phyloP scores from a whole-genome alignment of 2,113 vertebrate genomes.

The Melanocharis versteri region DNA sequence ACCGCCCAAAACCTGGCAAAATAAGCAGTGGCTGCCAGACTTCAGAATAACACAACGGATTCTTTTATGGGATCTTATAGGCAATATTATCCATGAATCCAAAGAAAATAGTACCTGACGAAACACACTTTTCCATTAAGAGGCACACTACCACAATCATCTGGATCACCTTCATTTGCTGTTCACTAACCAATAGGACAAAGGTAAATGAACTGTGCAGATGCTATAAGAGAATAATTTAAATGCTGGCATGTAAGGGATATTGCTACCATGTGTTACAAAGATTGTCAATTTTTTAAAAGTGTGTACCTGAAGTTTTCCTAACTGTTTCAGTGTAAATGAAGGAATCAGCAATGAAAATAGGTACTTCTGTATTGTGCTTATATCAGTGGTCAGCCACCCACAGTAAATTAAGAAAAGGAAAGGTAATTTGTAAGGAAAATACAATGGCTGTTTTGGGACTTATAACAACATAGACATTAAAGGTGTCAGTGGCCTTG shows the following conservation, averaged over 20 bases:
- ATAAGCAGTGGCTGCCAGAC: neutral
- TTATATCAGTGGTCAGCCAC: neutral
- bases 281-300: neutral
- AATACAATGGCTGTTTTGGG: neutral
- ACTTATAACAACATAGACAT: neutral
- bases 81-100: neutral
- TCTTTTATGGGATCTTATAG: neutral
- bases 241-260: neutral
- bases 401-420: neutral
- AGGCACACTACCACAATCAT: rapidly evolving
- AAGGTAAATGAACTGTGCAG: neutral
- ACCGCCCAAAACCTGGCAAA: neutral
- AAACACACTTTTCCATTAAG: neutral
- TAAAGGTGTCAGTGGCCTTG: neutral
- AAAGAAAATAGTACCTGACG: neutral
- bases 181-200: neutral
- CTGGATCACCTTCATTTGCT: neutral
- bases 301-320: neutral
- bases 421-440: neutral
- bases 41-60: neutral
- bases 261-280: neutral
- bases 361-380: neutral
- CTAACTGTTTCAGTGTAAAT: neutral
- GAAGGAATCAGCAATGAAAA: neutral
- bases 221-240: neutral